phyloP scores from a whole-genome alignment of 2,888 invertebrate species.

The Eugnorisma glareosa region DNA sequence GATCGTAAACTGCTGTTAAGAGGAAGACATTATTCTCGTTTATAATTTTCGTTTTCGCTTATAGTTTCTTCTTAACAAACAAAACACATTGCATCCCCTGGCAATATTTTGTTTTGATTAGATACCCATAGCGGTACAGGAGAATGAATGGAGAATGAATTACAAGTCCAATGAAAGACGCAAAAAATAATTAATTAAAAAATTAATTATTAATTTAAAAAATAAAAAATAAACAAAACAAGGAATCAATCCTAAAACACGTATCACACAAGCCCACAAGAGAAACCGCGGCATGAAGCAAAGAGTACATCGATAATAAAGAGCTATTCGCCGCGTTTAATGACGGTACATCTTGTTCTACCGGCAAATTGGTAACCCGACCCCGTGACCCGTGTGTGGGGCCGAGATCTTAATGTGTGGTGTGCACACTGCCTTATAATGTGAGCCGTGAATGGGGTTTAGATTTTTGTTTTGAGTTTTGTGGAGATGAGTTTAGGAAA shows the following conservation, averaged over 20 bases:
- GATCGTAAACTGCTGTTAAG: too few species aligned
- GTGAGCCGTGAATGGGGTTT: constrained; percentile 44
- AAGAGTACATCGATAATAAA: constrained; percentile 65
- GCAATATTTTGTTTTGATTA: background rate
- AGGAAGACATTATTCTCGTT: background rate
- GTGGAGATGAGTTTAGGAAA: background rate
- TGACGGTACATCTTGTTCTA: constrained; percentile 73
- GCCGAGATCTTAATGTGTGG: constrained; percentile 54
- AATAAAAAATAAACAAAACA: too few species aligned
- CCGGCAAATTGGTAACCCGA: constrained; percentile 85
- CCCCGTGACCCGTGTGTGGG: constrained; percentile 68
- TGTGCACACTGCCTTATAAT: constrained; percentile 55
- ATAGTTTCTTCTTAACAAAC: background rate
- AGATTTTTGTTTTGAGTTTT: constrained; percentile 15
- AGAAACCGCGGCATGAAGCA: constrained; percentile 50
- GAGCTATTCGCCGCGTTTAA: constrained; percentile 69
- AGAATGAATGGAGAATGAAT: too few species aligned
- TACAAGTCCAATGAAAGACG: too few species aligned
- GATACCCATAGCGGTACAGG: background rate
- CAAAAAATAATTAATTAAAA: too few species aligned
- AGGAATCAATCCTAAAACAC: constrained; percentile 27
- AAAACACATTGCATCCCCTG: background rate
- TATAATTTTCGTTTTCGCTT: background rate
- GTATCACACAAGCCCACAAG: constrained; percentile 18
- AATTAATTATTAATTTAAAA: too few species aligned